phyloP scores from a whole-genome alignment of 1,140 invertebrate genomes.

The Tribolium madens region DNA sequence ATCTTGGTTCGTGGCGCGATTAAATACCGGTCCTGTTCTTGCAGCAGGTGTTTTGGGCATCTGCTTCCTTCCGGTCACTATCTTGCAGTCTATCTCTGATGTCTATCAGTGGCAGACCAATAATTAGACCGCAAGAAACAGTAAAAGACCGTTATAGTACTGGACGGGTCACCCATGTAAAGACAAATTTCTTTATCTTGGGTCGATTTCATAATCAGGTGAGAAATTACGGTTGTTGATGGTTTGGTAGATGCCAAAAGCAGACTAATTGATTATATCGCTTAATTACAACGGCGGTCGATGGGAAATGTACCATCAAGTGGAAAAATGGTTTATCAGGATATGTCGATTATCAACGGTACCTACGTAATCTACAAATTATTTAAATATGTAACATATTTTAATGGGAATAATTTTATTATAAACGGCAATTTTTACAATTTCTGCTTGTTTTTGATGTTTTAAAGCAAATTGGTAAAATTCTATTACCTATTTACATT shows the following conservation, averaged over 20 bases:
- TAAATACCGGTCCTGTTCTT: constrained; percentile 17
- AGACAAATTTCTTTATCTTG: constrained; percentile 36
- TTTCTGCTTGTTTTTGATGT: too few relatives aligned
- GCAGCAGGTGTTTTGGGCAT: constrained; percentile 38
- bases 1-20: neutral
- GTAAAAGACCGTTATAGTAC: constrained; percentile 27
- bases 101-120: constrained; percentile 39
- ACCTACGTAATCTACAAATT: too few relatives aligned
- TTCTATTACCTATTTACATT: too few relatives aligned
- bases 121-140: constrained; percentile 46
- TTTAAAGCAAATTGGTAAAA: too few relatives aligned
- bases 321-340: too few relatives aligned
- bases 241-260: neutral
- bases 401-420: too few relatives aligned
- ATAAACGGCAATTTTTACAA: too few relatives aligned
- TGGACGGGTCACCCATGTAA: constrained; percentile 20
- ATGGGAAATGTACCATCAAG: too few relatives aligned
- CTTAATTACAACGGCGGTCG: neutral
- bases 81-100: constrained; percentile 42
- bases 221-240: constrained; percentile 12
- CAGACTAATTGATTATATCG: neutral
- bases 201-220: constrained; percentile 13
- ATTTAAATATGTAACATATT: too few relatives aligned
- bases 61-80: constrained; percentile 47
- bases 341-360: too few relatives aligned